Conservation (phyloP, 2,888 invertebrate genomes). For the Chamaedrilus cognettii region DNA sequence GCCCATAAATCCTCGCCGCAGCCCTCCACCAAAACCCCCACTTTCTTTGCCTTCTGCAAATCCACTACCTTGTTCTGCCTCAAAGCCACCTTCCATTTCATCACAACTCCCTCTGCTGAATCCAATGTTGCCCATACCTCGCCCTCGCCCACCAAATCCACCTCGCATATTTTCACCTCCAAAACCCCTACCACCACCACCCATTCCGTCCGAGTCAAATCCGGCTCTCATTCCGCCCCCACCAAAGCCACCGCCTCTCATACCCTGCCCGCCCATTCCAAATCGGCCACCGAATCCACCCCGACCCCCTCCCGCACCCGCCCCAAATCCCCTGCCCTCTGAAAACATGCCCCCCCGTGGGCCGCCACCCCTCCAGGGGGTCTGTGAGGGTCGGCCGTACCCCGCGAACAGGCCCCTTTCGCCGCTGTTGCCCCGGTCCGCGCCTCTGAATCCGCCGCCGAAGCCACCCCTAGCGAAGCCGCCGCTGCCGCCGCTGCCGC, state of each 20-base stretch:
- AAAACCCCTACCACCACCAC: conserved; percentile 28
- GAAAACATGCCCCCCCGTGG: too few relatives aligned
- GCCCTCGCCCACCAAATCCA: conserved; percentile 11
- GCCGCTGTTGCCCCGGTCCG: too few relatives aligned
- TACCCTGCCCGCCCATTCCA: too few relatives aligned
- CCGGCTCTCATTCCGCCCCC: conserved; percentile 1
- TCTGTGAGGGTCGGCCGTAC: too few relatives aligned
- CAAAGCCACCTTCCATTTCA: background rate
- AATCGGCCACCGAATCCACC: conserved; percentile 2
- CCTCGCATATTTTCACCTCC: conserved; percentile 7
- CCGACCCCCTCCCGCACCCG: background rate
- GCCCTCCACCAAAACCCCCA: conserved; percentile 25
- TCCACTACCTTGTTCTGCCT: background rate
- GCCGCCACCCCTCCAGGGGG: too few relatives aligned
- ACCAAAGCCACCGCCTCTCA: conserved; percentile 5
- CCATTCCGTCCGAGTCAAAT: conserved; percentile 23
- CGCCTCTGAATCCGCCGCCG: too few relatives aligned
- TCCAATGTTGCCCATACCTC: conserved; percentile 27
- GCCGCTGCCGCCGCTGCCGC: too few relatives aligned
- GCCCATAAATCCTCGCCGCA: too few relatives aligned
- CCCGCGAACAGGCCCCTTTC: too few relatives aligned
- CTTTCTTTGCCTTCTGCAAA: conserved; percentile 19
- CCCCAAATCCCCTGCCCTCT: too few relatives aligned
- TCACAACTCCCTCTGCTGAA: conserved; percentile 14
- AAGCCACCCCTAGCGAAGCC: too few relatives aligned